phyloP scores from a whole-genome alignment of 2,888 invertebrate genomes.

The Strigamia transsilvanica region DNA sequence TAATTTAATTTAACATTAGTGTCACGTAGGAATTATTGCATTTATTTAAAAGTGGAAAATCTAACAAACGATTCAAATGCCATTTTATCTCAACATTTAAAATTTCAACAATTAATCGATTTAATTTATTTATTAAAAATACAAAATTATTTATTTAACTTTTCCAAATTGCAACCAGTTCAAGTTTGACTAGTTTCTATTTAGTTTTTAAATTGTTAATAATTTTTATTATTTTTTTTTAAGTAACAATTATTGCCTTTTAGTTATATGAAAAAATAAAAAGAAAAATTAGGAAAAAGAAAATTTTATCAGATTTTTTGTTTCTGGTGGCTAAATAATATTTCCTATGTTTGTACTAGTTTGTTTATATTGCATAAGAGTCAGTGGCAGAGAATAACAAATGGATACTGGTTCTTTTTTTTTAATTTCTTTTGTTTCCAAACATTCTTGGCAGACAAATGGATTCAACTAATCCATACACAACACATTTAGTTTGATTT shows the following conservation, averaged over 20 bases:
- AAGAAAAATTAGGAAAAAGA: too few species aligned
- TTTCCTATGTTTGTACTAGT: slow-evolving; percentile 1
- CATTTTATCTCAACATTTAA: not conserved
- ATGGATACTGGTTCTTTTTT: not conserved
- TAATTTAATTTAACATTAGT: too few species aligned
- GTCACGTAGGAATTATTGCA: not conserved
- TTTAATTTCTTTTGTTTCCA: not conserved
- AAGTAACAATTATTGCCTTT: slow-evolving; percentile 32
- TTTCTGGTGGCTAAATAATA: not conserved
- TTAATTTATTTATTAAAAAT: not conserved
- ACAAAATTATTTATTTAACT: not conserved
- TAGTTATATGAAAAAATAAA: not conserved
- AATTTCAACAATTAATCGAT: not conserved
- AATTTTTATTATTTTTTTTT: not conserved
- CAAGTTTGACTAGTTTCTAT: slow-evolving; percentile 20
- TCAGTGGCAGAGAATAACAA: slow-evolving; percentile 14
- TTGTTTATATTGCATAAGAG: slow-evolving; percentile 23
- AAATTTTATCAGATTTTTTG: not conserved
- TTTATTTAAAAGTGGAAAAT: not conserved
- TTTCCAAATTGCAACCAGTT: not conserved
- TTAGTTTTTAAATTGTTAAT: not conserved
- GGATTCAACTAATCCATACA: slow-evolving; percentile 15
- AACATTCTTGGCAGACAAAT: slow-evolving; percentile 18
- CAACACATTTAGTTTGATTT: not conserved
- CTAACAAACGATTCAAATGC: not conserved